Conservation (phyloP, 2,113 vertebrate species). For the Dromiciops gliroides region DNA sequence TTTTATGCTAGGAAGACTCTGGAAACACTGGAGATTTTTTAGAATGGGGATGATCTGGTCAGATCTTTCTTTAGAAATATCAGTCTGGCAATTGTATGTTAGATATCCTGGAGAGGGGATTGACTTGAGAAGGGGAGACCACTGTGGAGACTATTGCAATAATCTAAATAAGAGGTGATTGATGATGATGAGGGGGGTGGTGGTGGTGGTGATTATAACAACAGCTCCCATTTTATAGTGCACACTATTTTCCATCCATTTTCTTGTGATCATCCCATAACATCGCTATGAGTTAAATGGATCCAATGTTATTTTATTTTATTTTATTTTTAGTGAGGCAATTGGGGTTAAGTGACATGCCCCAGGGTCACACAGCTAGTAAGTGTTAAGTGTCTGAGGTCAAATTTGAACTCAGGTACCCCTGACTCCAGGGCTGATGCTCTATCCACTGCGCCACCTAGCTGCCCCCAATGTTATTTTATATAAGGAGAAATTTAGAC, state of each 20-base stretch:
- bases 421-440: too few species aligned
- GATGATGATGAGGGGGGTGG: not conserved
- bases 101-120: not conserved
- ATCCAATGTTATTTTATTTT: not conserved
- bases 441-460: too few species aligned
- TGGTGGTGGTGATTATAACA: not conserved
- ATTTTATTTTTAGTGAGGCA: too few species aligned
- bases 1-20: not conserved
- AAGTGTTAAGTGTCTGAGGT: too few species aligned
- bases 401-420: too few species aligned
- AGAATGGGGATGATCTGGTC: not conserved
- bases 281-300: not conserved
- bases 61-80: not conserved
- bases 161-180: not conserved
- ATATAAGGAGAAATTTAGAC: too few species aligned
- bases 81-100: not conserved
- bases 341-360: too few species aligned
- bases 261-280: not conserved
- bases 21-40: not conserved
- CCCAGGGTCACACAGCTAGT: too few species aligned
- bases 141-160: not conserved
- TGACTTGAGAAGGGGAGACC: not conserved
- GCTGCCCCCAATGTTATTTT: too few species aligned
- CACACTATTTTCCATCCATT: constrained; percentile 28
- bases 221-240: constrained; percentile 43